A percentile compares a stretch with the other conserved stretches of the same genome.
These are phyloP conservation scores for Hemitrygon akajei DNA, from an alignment of 2,797 vertebrate species.

Conservation along the genomic window DNA sequence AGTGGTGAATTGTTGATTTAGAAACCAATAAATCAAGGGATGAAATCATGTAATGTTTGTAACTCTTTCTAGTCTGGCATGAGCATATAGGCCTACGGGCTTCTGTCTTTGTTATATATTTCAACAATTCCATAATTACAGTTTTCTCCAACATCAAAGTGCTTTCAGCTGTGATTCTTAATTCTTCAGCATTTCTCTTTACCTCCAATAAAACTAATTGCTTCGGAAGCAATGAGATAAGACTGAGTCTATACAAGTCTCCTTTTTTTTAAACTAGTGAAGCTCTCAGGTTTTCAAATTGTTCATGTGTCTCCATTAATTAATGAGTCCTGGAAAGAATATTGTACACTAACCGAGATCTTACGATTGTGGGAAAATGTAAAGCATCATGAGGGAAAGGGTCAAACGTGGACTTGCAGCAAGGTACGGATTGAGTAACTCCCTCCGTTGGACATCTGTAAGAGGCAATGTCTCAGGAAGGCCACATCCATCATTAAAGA, in stretches of 20 bases:
- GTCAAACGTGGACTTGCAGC: neutral
- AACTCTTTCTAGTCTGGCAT: too few relatives aligned
- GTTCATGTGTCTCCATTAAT: neutral
- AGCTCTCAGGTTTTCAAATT: neutral
- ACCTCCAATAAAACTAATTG: neutral
- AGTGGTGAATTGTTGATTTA: too few relatives aligned
- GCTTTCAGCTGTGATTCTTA: neutral
- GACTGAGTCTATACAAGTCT: neutral
- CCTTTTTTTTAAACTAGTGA: neutral
- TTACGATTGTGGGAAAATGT: neutral
- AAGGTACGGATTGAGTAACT: neutral
- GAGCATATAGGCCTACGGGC: too few relatives aligned
- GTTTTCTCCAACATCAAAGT: neutral
- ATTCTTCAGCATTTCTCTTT: neutral
- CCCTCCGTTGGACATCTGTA: too few relatives aligned
- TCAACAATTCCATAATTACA: too few relatives aligned
- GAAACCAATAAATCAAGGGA: too few relatives aligned
- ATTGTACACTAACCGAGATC: neutral
- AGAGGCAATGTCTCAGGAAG: too few relatives aligned
- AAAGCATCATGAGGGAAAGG: neutral
- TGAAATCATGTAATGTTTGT: too few relatives aligned
- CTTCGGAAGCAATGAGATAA: too few relatives aligned
- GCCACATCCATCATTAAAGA: too few relatives aligned
- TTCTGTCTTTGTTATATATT: too few relatives aligned
- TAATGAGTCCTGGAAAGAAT: neutral